Evolutionary conservation across 2,113 vertebrate genomes (phyloP), one percentile per base, ranked within the genome.

Genomic region (Sprattus sprattus): DNA sequence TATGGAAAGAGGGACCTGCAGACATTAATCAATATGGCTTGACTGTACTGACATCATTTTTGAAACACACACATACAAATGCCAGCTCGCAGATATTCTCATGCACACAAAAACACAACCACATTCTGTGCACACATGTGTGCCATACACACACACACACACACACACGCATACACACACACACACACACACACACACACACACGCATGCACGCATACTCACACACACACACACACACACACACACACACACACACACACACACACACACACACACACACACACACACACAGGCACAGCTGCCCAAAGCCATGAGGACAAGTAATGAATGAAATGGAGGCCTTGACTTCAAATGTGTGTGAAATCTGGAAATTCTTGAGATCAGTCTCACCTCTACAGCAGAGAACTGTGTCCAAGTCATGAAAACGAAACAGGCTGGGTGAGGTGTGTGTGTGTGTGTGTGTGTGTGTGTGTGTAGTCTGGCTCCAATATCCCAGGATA

Each of bases 321-420:
- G 84, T 71, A 78, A 39, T 78, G 28, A 78, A 78, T 78, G 32
- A 16, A 78, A 78, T 67, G 57, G 57, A 64, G 57, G 57, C 57
- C n/a, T 54, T 86, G 45, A 83, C 52, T 82, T 83, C n/a, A 60
- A 9, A 84, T 86, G 39, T 82, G 54, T 84, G 81, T 88, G 85
- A 86, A 86, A 39, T 28, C 81, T 32, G 78, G 46, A 87, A 50
- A 85, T 86, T 81, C 85, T 91, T 88, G 88, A 15, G 15, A 86
- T 86, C 78, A 47, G 45, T 64, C 28, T 88, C 57, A 32, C 54
- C 88, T 90, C 88, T 81, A 8, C 54, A 8, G 64, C 64, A 11
- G 71, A 44, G 71, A 39, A 32, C 71, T 18, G 32, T 78, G 28
- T 11, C 71, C 71, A 78, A 28, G 28, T 28, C 32, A 15, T 78